Evolutionary conservation across 2,113 vertebrate genomes (phyloP).

Genomic region (Urocitellus parryii): DNA sequence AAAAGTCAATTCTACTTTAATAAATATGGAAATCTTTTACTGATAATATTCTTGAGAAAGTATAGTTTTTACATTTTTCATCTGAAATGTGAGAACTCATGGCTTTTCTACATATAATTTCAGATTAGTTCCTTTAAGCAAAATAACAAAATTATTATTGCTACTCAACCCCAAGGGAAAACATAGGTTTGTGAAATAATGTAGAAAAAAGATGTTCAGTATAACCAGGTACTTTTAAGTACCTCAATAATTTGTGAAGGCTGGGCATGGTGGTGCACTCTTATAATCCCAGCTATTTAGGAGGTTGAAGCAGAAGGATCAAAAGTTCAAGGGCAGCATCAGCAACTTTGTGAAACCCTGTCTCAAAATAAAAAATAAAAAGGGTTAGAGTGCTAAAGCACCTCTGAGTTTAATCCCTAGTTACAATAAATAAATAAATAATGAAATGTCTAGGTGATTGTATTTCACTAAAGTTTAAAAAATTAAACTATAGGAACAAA

Average conservation of each 20-base stretch:
- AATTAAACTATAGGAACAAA: slow-evolving; percentile 7
- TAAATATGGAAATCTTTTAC: neutral
- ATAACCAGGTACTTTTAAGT: neutral
- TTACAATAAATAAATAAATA: neutral
- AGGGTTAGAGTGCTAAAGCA: too few species aligned
- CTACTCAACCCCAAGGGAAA: neutral
- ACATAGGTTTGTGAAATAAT: neutral
- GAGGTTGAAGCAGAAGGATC: too few species aligned
- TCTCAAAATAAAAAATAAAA: too few species aligned
- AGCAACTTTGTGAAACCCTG: too few species aligned
- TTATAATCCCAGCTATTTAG: neutral
- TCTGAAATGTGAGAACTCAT: neutral
- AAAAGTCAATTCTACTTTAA: neutral
- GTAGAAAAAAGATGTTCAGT: neutral
- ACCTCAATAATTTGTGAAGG: neutral
- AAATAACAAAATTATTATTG: neutral
- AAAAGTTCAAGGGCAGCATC: too few species aligned
- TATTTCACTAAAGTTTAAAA: slow-evolving; percentile 28
- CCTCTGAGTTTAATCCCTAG: too few species aligned
- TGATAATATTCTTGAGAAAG: slow-evolving; percentile 8
- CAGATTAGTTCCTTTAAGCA: slow-evolving; percentile 39
- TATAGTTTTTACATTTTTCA: slow-evolving; percentile 9
- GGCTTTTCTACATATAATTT: neutral
- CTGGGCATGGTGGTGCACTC: too few species aligned
- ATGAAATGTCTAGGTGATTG: neutral